phyloP scores from a whole-genome alignment of 2,113 vertebrate species.

The Tringa solitaria region DNA sequence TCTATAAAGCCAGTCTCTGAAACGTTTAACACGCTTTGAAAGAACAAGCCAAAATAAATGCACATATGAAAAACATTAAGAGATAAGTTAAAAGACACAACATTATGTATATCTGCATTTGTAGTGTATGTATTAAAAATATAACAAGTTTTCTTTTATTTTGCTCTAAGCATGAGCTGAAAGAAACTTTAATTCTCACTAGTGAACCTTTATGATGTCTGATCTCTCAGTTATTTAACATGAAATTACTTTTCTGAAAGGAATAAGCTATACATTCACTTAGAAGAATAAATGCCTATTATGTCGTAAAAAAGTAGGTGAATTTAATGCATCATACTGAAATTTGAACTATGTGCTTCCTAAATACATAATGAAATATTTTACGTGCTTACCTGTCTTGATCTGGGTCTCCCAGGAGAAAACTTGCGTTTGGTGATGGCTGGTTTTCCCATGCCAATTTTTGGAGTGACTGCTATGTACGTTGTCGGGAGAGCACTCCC shows the following conservation, averaged over 20 bases:
- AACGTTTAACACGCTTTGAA: background rate
- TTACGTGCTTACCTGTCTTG: slow-evolving; percentile 84
- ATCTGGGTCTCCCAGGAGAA: slow-evolving; percentile 89
- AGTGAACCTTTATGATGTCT: background rate
- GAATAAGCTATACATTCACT: background rate
- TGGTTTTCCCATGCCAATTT: slow-evolving; percentile 98
- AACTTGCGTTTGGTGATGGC: slow-evolving; percentile 98
- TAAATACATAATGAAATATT: background rate
- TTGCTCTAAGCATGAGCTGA: background rate
- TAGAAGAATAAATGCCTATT: background rate
- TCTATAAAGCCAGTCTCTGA: background rate
- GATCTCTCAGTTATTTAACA: background rate
- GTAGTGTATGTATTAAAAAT: background rate
- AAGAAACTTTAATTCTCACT: background rate
- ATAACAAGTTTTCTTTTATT: background rate
- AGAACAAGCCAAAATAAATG: background rate
- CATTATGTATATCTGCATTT: background rate
- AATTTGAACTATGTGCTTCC: background rate
- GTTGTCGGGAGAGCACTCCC: slow-evolving; percentile 74
- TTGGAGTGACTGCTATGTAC: slow-evolving; percentile 87
- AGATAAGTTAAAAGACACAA: background rate
- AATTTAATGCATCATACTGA: too few relatives aligned
- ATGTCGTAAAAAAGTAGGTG: accelerated
- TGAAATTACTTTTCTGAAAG: background rate
- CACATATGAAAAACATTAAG: background rate